Evolutionary conservation across 2,797 vertebrate species (phyloP).

Genomic region (Tauraco hartlaubi): DNA sequence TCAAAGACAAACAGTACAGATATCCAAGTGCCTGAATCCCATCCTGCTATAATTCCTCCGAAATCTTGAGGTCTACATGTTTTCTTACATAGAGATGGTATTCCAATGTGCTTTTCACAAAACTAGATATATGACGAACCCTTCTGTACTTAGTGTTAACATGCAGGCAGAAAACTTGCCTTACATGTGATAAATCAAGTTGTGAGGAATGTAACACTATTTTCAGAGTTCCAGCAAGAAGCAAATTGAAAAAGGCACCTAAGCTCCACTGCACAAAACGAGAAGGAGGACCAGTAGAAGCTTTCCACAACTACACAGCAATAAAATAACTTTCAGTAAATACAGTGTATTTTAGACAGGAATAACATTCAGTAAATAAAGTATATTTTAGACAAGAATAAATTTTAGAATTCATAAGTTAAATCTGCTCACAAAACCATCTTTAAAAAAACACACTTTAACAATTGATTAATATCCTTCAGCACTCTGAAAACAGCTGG

Average conservation of each 20-base stretch:
- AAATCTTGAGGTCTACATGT: not conserved
- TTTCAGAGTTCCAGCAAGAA: not conserved
- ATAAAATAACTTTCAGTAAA: not conserved
- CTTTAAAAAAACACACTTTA: not conserved
- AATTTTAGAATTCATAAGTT: not conserved
- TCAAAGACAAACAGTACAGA: not conserved
- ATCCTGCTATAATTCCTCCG: not conserved
- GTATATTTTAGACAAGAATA: not conserved
- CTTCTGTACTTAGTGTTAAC: not conserved
- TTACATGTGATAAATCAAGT: not conserved
- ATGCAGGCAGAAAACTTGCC: not conserved
- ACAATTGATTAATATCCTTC: not conserved
- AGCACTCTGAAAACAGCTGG: not conserved
- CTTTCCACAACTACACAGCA: not conserved
- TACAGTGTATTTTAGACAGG: not conserved
- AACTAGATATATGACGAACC: not conserved
- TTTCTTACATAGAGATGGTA: not conserved
- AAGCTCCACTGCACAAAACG: not conserved
- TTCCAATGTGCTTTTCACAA: not conserved
- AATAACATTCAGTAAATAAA: not conserved
- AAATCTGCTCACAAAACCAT: not conserved
- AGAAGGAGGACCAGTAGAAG: not conserved
- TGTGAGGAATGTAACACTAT: not conserved
- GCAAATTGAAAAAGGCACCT: not conserved
- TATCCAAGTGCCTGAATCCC: not conserved